Percentiles rank a stretch among this genome's conserved stretches.
These are phyloP conservation scores for Alouatta palliata DNA, from an alignment of 2,113 vertebrate species.

Conservation along the genomic window DNA sequence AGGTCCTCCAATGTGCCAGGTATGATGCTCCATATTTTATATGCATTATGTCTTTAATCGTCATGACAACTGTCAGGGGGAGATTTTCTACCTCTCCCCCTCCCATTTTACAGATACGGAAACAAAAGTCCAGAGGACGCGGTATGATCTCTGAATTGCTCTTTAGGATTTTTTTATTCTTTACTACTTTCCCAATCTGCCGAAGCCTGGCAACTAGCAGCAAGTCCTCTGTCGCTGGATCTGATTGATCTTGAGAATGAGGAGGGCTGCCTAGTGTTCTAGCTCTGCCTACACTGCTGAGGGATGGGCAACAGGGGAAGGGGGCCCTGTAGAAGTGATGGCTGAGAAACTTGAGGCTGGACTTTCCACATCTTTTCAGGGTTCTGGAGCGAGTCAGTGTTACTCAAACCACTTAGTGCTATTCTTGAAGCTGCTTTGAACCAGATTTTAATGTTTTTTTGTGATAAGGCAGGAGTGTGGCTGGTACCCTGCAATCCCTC, in stretches of 20 bases:
- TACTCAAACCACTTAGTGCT: background rate
- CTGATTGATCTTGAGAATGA: background rate
- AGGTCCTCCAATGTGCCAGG: background rate
- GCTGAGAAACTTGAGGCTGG: background rate
- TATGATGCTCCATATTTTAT: background rate
- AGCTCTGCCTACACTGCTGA: background rate
- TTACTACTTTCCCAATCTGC: background rate
- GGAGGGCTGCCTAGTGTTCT: background rate
- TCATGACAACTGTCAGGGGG: background rate
- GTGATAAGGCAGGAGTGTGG: background rate
- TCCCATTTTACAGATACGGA: background rate
- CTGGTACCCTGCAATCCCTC: background rate
- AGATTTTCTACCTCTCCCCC: background rate
- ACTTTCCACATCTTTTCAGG: background rate
- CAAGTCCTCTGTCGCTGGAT: background rate
- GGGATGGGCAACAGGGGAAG: background rate
- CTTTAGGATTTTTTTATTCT: background rate
- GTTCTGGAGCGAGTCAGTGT: background rate
- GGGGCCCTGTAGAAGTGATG: background rate
- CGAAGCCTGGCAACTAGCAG: background rate
- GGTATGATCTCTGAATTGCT: background rate
- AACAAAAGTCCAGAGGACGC: background rate
- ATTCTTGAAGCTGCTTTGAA: constrained; percentile 2
- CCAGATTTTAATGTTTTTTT: background rate
- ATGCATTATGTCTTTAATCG: background rate